Evolutionary conservation across 2,797 vertebrate species (phyloP).

Genomic region (Intellagama lesueurii): DNA sequence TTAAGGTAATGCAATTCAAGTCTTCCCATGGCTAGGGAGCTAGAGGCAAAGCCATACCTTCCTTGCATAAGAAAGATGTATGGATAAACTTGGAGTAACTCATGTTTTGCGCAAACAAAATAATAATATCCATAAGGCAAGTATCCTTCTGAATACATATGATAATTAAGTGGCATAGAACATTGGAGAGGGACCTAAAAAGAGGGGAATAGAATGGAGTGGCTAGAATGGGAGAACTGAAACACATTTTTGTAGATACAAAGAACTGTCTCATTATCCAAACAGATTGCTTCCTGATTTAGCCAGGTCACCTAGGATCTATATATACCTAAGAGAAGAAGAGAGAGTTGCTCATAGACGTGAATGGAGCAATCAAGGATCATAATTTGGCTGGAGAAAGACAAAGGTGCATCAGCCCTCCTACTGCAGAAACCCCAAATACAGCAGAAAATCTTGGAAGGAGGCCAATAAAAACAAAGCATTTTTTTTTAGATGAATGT

Average conservation of each 20-base stretch:
- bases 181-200: background rate
- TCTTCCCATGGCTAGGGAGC: background rate
- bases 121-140: background rate
- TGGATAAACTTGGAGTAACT: background rate
- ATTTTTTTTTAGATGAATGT: conserved; percentile 28
- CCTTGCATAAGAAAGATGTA: background rate
- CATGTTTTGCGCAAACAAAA: background rate
- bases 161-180: background rate
- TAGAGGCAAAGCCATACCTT: background rate
- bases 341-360: background rate
- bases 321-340: background rate
- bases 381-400: background rate
- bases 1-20: background rate
- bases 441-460: background rate
- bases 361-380: background rate
- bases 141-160: no score
- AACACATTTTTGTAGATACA: background rate
- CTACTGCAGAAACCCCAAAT: background rate
- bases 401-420: background rate
- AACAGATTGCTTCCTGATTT: background rate
- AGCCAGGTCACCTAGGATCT: background rate
- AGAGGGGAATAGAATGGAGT: background rate
- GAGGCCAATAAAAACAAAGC: background rate
- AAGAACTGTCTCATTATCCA: background rate
- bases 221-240: background rate